These are phyloP conservation scores for Astropecten irregularis DNA, from an alignment of 53 echinoderm and acorn worm genomes.

Conservation along the genomic window DNA sequence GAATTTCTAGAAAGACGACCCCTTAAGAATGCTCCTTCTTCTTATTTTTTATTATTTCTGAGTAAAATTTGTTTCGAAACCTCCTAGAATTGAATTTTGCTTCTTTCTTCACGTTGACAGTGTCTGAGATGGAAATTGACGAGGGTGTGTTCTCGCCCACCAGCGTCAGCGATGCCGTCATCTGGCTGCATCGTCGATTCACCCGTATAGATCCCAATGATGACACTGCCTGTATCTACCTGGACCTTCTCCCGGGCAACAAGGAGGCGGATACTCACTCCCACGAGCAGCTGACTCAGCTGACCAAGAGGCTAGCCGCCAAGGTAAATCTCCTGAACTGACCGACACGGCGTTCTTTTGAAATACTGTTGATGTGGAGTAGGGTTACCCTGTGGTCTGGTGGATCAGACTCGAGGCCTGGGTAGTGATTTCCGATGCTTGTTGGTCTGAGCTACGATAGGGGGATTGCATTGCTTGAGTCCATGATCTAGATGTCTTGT, in stretches of 20 bases:
- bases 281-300: constrained; percentile 85
- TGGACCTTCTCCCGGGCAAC: constrained; percentile 73
- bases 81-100: neutral
- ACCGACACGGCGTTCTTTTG: too few species aligned
- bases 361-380: too few species aligned
- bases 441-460: too few species aligned
- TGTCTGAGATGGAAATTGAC: constrained; percentile 81
- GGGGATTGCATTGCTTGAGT: too few species aligned
- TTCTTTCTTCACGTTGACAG: constrained; percentile 24
- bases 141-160: constrained; percentile 88
- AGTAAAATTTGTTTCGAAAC: too few species aligned
- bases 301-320: constrained; percentile 80
- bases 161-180: constrained; percentile 78
- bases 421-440: too few species aligned
- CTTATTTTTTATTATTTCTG: neutral
- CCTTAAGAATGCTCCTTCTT: too few species aligned
- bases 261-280: constrained; percentile 73
- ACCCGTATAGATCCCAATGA: constrained; percentile 81
- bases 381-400: too few species aligned
- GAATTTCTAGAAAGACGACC: too few species aligned
- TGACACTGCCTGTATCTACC: constrained; percentile 76
- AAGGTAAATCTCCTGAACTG: too few species aligned
- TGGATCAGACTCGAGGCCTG: too few species aligned
- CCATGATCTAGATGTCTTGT: too few species aligned
- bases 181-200: constrained; percentile 89